Evolutionary conservation across 2,888 invertebrate genomes (phyloP).

Genomic region (Sycophila texana): DNA sequence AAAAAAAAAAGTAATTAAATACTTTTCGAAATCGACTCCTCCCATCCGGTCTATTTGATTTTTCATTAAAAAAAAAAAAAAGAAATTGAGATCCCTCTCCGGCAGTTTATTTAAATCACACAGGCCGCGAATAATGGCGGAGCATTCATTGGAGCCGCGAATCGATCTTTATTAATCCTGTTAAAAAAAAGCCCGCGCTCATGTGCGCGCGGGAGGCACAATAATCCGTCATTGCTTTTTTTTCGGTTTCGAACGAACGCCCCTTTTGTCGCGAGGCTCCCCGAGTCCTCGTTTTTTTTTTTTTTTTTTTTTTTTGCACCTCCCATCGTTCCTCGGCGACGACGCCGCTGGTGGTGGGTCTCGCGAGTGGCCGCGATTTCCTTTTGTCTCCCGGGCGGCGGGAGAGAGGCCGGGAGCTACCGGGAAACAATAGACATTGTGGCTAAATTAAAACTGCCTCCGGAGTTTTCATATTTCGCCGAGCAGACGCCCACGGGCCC

Average conservation of each 20-base stretch:
- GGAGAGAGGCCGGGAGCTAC: conserved; percentile 53
- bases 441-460: conserved; percentile 75
- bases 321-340: background rate
- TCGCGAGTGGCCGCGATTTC: conserved; percentile 55
- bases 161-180: conserved; percentile 47
- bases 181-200: conserved; percentile 8
- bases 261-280: conserved; percentile 27
- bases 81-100: background rate
- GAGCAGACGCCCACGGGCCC: conserved; percentile 41
- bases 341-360: conserved; percentile 2
- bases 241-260: conserved; percentile 13
- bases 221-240: conserved; percentile 14
- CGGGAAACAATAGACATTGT: conserved; percentile 74
- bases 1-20: conserved; percentile 6
- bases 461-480: conserved; percentile 74
- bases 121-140: background rate
- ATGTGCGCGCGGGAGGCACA: background rate
- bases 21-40: background rate
- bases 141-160: conserved; percentile 18
- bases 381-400: conserved; percentile 61
- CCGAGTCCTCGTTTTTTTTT: conserved; percentile 3
- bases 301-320: conserved; percentile 17
- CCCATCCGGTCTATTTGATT: background rate
- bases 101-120: conserved; percentile 22
- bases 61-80: conserved; percentile 15